A percentile compares a stretch with the other conserved stretches of the same genome.
phyloP scores from a whole-genome alignment of 1,140 invertebrate genomes.

The Atopsyche davidsoni region DNA sequence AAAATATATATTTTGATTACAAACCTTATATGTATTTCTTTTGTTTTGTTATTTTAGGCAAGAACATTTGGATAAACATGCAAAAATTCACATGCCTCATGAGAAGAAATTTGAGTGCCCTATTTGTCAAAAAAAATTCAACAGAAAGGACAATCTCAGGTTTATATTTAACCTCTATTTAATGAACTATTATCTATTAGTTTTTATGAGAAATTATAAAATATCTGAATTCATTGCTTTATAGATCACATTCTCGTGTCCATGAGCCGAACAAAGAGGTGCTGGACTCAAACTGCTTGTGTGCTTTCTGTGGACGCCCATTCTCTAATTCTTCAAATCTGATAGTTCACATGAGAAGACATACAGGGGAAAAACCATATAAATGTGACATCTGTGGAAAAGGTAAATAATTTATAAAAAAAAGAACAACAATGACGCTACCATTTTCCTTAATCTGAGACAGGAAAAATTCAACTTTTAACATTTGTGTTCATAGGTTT shows the following conservation, averaged over 20 bases:
- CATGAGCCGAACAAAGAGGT: slow-evolving; percentile 35
- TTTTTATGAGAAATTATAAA: slow-evolving; percentile 1
- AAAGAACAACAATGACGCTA: too few relatives aligned
- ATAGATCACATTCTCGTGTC: slow-evolving; percentile 40
- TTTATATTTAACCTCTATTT: slow-evolving; percentile 27
- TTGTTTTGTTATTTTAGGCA: slow-evolving; percentile 33
- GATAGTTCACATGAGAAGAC: slow-evolving; percentile 54
- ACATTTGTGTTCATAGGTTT: slow-evolving; percentile 39
- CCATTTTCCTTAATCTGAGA: too few relatives aligned
- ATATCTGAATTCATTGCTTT: slow-evolving; percentile 1
- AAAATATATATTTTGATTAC: background rate
- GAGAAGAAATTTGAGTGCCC: slow-evolving; percentile 47
- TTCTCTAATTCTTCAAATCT: slow-evolving; percentile 54
- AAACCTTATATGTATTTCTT: background rate
- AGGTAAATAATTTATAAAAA: slow-evolving; percentile 32
- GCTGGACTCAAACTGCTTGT: slow-evolving; percentile 37
- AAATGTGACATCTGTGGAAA: slow-evolving; percentile 48
- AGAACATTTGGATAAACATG: slow-evolving; percentile 47
- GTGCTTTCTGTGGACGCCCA: slow-evolving; percentile 50
- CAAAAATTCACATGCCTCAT: slow-evolving; percentile 41
- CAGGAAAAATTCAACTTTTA: too few relatives aligned
- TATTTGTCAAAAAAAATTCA: slow-evolving; percentile 48
- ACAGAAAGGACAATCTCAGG: slow-evolving; percentile 46
- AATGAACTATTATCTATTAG: background rate
- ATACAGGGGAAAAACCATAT: slow-evolving; percentile 49